phyloP scores from a whole-genome alignment of 2,113 vertebrate genomes.

The Mustelus asterias region DNA sequence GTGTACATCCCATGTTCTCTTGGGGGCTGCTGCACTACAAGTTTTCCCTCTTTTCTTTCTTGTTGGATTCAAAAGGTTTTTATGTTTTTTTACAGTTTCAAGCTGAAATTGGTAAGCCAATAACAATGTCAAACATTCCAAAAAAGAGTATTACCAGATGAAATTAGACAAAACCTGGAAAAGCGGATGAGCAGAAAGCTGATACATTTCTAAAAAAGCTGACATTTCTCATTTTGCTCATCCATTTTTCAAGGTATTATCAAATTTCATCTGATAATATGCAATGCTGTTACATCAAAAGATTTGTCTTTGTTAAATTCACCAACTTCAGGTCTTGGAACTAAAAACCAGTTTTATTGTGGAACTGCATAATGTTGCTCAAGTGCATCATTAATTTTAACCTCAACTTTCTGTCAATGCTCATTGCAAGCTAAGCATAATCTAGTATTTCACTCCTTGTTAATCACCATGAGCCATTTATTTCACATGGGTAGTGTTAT shows the following conservation, averaged over 20 bases:
- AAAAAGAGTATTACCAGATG: background rate
- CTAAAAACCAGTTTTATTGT: background rate
- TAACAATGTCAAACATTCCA: background rate
- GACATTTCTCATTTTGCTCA: background rate
- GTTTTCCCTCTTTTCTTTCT: too few relatives aligned
- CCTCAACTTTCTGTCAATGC: background rate
- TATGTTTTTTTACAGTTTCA: too few relatives aligned
- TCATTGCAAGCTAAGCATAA: background rate
- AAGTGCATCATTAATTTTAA: background rate
- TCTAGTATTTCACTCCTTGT: background rate
- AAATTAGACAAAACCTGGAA: background rate
- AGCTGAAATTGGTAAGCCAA: too few relatives aligned
- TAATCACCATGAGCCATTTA: background rate
- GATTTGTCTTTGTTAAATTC: background rate
- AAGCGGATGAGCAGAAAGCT: background rate
- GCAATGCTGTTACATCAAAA: background rate
- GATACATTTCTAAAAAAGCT: background rate
- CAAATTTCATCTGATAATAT: too few relatives aligned
- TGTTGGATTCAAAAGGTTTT: too few relatives aligned
- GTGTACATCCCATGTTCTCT: too few relatives aligned
- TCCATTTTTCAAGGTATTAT: background rate
- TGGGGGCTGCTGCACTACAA: too few relatives aligned
- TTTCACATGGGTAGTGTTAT: background rate
- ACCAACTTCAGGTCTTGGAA: background rate
- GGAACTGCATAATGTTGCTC: background rate